Conservation (phyloP, 2,797 vertebrate genomes). For the Neosalanx taihuensis region DNA sequence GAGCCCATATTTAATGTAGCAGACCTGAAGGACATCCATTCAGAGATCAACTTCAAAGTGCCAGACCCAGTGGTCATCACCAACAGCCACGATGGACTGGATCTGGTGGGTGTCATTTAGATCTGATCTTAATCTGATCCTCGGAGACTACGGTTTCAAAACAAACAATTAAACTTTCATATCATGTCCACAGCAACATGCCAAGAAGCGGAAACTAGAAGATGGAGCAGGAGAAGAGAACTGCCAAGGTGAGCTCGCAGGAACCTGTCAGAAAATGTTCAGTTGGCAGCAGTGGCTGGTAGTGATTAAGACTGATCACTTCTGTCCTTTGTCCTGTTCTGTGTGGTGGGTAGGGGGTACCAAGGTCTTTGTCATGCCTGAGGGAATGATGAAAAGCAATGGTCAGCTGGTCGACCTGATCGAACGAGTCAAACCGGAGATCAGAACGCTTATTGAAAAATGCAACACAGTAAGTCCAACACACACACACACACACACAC, state of each 20-base stretch:
- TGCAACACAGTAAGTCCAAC: constrained; percentile 61
- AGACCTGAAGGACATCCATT: constrained; percentile 85
- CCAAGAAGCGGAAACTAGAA: constrained; percentile 83
- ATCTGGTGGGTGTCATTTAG: constrained; percentile 70
- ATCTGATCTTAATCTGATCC: not conserved
- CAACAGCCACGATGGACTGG: constrained; percentile 82
- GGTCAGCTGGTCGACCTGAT: constrained; percentile 65
- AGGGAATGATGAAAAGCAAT: constrained; percentile 53
- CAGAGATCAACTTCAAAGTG: constrained; percentile 83
- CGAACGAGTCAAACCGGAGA: constrained; percentile 67
- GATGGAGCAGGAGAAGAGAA: constrained; percentile 72
- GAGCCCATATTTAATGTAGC: constrained; percentile 83
- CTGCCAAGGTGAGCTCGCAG: constrained; percentile 59
- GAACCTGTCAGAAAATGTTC: not conserved
- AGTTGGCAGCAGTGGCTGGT: not conserved
- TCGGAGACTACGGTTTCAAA: not conserved
- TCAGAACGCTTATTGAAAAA: constrained; percentile 70
- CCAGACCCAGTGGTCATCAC: constrained; percentile 84
- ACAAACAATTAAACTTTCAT: not conserved
- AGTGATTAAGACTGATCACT: not conserved
- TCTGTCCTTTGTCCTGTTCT: not conserved
- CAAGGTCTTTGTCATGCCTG: constrained; percentile 78
- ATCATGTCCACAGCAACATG: constrained; percentile 71
- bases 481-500: not conserved
- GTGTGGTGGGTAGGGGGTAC: constrained; percentile 62